Base-by-base conservation (phyloP, 2,113 vertebrate genomes). In the Suricata suricatta region DNA sequence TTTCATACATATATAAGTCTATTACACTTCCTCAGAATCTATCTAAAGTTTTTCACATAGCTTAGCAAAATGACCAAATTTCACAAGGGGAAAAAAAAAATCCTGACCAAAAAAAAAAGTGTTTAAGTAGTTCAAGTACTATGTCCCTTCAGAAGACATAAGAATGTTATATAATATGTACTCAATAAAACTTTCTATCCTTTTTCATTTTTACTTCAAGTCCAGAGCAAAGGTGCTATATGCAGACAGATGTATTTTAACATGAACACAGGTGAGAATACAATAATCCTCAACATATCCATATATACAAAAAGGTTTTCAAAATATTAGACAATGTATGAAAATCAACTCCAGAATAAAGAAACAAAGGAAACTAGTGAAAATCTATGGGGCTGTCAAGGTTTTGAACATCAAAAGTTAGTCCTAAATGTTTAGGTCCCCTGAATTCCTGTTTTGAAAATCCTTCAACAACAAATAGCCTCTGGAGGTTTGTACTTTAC, bases 331-430 rank as follows among this genome's bases (percentile, higher is more conserved):
- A 15, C 7, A 71, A 47, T 63, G 7, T 27, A 90, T 69, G 15
- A 93, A 89, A 77, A 92, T 88, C 35, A 95, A 96, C 27, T 95
- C 31, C 71, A 83, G 74, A 82, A 97, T 80, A 88, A 89, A 92
- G n/a, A 87, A 95, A 88, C 60, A 38, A 83, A 93, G 23, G 19
- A 96, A 95, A 93, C 79, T 41, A 80, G 31, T 44, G 35, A 85
- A 96, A 96, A 81, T 90, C 57, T 54, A 92, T 64, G 10, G 52
- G 19, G 66, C 41, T 60, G 5, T 79, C 57, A 81, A 89, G 23
- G 54, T 68, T 94, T n/a, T 92, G 21, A 96, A 96, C 69, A 92
- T 25, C 33, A 83, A 95, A 94, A 90, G 60, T 1, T 10, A 86
- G 23, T 91, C 72, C 83, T 19, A 80, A 94, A 92, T 86, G 3